These are phyloP conservation scores for Nasonia giraulti DNA, from an alignment of 1,140 invertebrate genomes.

Conservation along the genomic window DNA sequence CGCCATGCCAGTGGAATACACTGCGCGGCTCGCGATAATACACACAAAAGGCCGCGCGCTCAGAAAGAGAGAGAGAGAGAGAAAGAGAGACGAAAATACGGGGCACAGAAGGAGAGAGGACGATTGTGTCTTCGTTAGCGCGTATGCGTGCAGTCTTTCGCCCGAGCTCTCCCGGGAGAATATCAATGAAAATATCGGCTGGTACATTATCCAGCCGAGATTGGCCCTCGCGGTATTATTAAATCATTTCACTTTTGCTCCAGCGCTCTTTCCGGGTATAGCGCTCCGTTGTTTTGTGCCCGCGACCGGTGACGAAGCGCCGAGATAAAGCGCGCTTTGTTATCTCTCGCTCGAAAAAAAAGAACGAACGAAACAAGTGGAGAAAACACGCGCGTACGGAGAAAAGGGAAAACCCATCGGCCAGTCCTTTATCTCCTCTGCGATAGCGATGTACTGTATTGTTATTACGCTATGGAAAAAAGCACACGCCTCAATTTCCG, in stretches of 20 bases:
- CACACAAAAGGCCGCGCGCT: slow-evolving; percentile 24
- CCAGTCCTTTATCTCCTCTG: too few relatives aligned
- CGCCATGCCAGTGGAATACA: slow-evolving; percentile 40
- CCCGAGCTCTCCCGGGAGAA: not conserved
- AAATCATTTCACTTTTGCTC: not conserved
- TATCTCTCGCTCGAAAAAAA: not conserved
- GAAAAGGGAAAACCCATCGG: not conserved
- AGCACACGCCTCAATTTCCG: not conserved
- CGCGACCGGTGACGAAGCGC: not conserved
- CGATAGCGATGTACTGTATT: too few relatives aligned
- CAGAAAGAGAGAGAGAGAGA: not conserved
- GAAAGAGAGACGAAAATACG: slow-evolving; percentile 21
- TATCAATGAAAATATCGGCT: slow-evolving; percentile 15
- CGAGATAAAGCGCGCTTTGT: not conserved
- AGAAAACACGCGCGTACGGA: not conserved
- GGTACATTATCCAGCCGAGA: not conserved
- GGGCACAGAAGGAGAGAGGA: slow-evolving; percentile 32
- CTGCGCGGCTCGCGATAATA: slow-evolving; percentile 52
- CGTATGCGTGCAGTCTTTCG: slow-evolving; percentile 61
- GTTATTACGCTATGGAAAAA: too few relatives aligned
- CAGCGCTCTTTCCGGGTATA: too few relatives aligned
- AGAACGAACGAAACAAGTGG: not conserved
- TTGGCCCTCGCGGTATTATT: not conserved
- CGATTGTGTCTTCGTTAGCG: slow-evolving; percentile 59
- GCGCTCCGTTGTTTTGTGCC: not conserved